These are phyloP conservation scores for Crossocerus cetratus DNA, from an alignment of 2,888 invertebrate genomes.

Conservation along the genomic window DNA sequence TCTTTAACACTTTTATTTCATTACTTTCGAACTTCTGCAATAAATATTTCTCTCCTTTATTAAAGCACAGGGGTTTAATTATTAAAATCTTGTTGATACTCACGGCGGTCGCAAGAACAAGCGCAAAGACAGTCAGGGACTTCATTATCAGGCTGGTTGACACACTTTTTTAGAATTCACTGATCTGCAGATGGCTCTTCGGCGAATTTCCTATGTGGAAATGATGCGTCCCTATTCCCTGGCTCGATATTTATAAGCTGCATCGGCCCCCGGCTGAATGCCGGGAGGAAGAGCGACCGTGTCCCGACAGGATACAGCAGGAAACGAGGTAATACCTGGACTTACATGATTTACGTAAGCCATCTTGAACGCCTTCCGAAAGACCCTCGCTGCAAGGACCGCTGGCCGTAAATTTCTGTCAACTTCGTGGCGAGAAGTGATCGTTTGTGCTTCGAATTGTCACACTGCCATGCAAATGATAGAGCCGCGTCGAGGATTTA, in stretches of 20 bases:
- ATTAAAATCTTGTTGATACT: neutral
- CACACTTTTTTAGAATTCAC: neutral
- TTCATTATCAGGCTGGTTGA: constrained; percentile 24
- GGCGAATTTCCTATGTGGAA: too few relatives aligned
- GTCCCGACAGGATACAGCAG: constrained; percentile 24
- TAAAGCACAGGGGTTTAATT: too few relatives aligned
- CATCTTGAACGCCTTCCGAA: constrained; percentile 5
- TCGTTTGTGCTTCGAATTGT: constrained; percentile 1
- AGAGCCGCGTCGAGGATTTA: too few relatives aligned
- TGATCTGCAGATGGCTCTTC: too few relatives aligned
- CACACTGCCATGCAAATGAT: neutral
- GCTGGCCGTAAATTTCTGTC: neutral
- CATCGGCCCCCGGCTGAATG: neutral
- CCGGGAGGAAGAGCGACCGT: constrained; percentile 12
- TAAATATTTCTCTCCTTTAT: too few relatives aligned
- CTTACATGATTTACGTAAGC: constrained; percentile 37
- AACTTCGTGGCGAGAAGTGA: neutral
- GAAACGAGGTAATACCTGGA: constrained; percentile 42
- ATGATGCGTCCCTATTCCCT: too few relatives aligned
- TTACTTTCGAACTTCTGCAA: too few relatives aligned
- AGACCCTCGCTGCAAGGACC: neutral
- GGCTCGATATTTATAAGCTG: constrained; percentile 36
- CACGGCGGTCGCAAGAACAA: constrained; percentile 29
- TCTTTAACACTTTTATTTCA: too few relatives aligned
- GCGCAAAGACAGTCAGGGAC: constrained; percentile 8